These are phyloP conservation scores for Peucedramus taeniatus DNA, from an alignment of 2,113 vertebrate species.

Conservation along the genomic window DNA sequence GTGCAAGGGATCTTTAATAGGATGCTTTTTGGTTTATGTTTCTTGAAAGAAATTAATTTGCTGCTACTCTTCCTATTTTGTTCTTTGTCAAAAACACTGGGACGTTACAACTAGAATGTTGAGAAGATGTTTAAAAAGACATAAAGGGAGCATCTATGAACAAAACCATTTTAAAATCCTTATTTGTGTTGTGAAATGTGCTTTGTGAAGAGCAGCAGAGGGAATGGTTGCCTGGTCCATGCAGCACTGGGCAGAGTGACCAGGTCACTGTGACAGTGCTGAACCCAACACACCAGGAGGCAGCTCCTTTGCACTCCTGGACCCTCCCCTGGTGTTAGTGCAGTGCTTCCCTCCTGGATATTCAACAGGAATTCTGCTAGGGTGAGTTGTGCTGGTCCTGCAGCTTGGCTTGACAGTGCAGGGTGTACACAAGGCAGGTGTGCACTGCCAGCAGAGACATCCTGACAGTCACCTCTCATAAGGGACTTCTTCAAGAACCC, in stretches of 20 bases:
- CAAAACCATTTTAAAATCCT: not conserved
- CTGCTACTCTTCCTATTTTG: not conserved
- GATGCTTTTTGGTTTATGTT: not conserved
- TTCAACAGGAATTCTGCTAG: not conserved
- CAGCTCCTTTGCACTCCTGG: not conserved
- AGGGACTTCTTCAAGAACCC: not conserved
- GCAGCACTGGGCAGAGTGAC: not conserved
- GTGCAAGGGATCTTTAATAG: not conserved
- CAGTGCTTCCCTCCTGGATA: not conserved
- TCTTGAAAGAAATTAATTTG: not conserved
- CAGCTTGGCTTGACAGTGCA: not conserved
- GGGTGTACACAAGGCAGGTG: accelerated
- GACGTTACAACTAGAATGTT: not conserved
- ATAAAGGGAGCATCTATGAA: accelerated
- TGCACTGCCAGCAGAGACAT: not conserved
- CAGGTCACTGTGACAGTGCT: not conserved
- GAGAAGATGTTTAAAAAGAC: not conserved
- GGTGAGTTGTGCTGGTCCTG: not conserved
- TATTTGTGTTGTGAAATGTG: not conserved
- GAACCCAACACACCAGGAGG: not conserved
- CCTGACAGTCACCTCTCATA: not conserved
- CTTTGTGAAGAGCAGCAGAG: not conserved
- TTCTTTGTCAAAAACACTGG: not conserved
- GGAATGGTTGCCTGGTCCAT: not conserved
- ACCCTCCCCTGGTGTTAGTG: not conserved